phyloP scores from a whole-genome alignment of 2,113 vertebrate genomes.

The Hydrochoerus hydrochaeris region DNA sequence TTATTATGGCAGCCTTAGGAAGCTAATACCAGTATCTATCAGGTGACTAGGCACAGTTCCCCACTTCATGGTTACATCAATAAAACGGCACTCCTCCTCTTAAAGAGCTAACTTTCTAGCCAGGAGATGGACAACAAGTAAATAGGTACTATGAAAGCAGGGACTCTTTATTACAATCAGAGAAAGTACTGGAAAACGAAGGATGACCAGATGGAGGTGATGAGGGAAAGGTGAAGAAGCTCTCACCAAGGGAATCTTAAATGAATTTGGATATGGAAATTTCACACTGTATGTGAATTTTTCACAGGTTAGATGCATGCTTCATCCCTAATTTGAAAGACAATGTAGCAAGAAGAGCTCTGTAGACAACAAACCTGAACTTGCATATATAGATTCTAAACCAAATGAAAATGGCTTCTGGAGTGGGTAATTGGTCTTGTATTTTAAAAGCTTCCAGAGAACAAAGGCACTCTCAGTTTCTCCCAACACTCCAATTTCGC shows the following conservation, averaged over 20 bases:
- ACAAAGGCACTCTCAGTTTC: not conserved
- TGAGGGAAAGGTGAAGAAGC: not conserved
- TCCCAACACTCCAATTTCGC: not conserved
- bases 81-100: not conserved
- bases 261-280: slow-evolving; percentile 14
- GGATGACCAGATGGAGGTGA: not conserved
- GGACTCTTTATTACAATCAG: not conserved
- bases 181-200: not conserved
- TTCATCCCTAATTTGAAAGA: not conserved
- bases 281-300: not conserved
- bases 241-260: not conserved
- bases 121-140: not conserved
- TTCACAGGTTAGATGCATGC: not conserved
- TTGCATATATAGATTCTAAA: slow-evolving; percentile 4
- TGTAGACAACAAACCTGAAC: not conserved
- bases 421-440: not conserved
- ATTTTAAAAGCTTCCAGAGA: not conserved
- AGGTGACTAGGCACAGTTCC: not conserved
- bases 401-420: not conserved
- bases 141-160: not conserved
- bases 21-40: not conserved
- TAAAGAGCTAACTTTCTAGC: not conserved
- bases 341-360: not conserved
- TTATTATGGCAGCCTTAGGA: not conserved
- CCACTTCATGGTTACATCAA: not conserved